phyloP scores from a whole-genome alignment of 1,140 invertebrate species.

The Papilio helenus region DNA sequence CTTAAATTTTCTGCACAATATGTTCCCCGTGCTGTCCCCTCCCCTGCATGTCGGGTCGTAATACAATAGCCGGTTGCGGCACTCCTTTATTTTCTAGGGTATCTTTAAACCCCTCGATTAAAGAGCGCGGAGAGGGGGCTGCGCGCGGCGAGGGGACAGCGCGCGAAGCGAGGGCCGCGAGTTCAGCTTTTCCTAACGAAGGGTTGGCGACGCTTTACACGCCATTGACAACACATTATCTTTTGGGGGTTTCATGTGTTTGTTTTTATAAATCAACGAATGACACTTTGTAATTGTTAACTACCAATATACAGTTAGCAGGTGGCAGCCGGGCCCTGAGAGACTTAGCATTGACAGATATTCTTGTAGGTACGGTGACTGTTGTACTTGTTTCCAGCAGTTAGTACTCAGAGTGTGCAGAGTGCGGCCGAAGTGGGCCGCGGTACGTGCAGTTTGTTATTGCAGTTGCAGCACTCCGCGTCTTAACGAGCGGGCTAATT shows the following conservation, averaged over 20 bases:
- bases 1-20: constrained; percentile 9
- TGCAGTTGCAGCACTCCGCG: too few species aligned
- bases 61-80: not conserved
- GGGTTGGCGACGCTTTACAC: not conserved
- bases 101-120: constrained; percentile 10
- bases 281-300: too few species aligned
- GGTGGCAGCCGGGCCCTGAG: too few species aligned
- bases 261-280: not conserved
- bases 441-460: too few species aligned
- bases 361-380: too few species aligned
- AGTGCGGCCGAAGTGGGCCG: too few species aligned
- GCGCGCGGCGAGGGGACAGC: not conserved
- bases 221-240: not conserved
- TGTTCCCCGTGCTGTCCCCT: not conserved
- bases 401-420: too few species aligned
- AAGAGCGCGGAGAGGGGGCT: not conserved
- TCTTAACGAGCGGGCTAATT: too few species aligned
- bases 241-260: not conserved
- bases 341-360: too few species aligned
- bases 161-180: not conserved
- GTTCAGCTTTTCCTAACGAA: not conserved
- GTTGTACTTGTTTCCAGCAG: too few species aligned
- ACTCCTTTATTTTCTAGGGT: constrained; percentile 8
- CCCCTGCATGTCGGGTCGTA: not conserved
- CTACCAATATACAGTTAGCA: too few species aligned